These are phyloP conservation scores for Turritopsis dohrnii DNA, from an alignment of 30 jellyfish, hydroid and myxozoan genomes.

Conservation along the genomic window DNA sequence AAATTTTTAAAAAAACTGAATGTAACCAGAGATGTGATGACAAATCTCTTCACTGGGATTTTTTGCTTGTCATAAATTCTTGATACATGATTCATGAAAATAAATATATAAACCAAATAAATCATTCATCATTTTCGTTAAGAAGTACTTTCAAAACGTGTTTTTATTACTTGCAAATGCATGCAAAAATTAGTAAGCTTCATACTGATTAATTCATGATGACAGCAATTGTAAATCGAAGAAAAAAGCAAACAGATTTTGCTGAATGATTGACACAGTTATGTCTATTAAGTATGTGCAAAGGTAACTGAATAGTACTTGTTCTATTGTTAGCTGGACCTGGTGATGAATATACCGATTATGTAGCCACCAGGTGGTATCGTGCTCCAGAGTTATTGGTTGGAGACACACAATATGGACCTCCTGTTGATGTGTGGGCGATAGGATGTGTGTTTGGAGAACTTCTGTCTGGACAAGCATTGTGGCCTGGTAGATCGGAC, in stretches of 20 bases:
- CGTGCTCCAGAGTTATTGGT: constrained; percentile 88
- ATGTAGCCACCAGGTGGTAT: constrained; percentile 90
- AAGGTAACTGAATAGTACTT: no score
- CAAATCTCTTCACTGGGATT: no score
- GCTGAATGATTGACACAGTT: no score
- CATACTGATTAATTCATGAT: not conserved
- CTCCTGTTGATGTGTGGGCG: constrained; percentile 99
- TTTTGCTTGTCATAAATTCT: no score
- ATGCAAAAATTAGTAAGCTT: not conserved
- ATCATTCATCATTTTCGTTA: no score
- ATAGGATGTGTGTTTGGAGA: constrained; percentile 93
- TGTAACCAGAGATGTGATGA: no score
- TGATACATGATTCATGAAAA: no score
- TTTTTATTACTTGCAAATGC: not conserved
- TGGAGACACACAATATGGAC: constrained; percentile 93
- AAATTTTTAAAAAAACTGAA: not conserved
- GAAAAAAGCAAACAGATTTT: no score
- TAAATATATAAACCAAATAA: no score
- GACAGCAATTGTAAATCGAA: no score
- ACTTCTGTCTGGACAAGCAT: constrained; percentile 79
- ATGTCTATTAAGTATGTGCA: no score
- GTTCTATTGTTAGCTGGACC: constrained; percentile 46
- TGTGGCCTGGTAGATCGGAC: constrained; percentile 97
- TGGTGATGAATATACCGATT: constrained; percentile 80
- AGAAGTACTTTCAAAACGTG: not conserved